Evolutionary conservation across 2,113 vertebrate genomes (phyloP).

Genomic region (Gavialis gangeticus): DNA sequence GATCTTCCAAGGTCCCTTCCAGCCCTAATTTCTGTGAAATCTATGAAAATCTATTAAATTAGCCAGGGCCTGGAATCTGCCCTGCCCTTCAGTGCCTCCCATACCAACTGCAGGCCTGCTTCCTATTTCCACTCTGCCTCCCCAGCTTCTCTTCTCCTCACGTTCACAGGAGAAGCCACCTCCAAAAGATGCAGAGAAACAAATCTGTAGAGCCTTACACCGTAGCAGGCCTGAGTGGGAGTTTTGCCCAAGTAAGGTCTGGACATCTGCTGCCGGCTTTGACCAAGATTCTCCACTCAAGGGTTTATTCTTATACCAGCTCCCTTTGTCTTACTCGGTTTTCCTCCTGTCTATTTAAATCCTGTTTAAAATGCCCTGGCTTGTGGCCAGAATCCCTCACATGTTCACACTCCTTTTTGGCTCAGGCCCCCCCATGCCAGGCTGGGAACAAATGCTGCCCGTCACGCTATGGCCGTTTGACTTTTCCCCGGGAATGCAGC

Average conservation of each 20-base stretch:
- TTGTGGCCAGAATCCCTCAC: constrained; percentile 12
- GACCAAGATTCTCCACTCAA: constrained; percentile 21
- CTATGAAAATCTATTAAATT: no score
- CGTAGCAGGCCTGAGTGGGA: neutral
- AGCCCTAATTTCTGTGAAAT: no score
- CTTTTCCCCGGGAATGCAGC: neutral
- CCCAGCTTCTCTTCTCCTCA: neutral
- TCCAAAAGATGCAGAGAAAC: neutral
- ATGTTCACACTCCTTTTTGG: constrained; percentile 11
- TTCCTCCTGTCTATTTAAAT: constrained; percentile 54
- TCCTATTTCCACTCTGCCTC: neutral
- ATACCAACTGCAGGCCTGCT: neutral
- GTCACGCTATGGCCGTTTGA: neutral
- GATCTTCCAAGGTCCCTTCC: no score
- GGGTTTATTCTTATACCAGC: neutral
- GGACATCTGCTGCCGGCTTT: neutral
- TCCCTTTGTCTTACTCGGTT: constrained; percentile 39
- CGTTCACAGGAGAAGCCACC: neutral
- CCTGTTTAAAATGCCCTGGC: constrained; percentile 41
- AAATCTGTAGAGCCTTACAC: neutral
- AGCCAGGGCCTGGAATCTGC: neutral
- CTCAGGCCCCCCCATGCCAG: neutral
- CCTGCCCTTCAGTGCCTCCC: neutral
- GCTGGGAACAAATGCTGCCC: neutral
- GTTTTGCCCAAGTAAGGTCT: neutral